Evolutionary conservation across 2,888 invertebrate genomes (phyloP).

Genomic region (Leptinotarsa peninsularis): DNA sequence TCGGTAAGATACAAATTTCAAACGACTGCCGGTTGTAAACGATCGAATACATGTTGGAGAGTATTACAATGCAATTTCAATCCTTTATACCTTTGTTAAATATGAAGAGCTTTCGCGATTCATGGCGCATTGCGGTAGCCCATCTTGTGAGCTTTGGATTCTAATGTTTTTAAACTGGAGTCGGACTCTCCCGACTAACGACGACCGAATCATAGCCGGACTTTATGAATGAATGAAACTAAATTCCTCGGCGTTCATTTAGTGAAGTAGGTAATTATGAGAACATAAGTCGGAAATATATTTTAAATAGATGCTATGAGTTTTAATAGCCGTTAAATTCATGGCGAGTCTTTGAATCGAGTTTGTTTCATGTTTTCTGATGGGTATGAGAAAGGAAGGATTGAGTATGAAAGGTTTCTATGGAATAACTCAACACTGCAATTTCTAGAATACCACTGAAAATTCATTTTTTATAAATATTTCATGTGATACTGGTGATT

Average conservation of each 20-base stretch:
- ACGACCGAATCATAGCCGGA: slow-evolving; percentile 10
- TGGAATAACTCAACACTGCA: no score
- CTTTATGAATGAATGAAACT: slow-evolving; percentile 31
- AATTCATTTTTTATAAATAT: no score
- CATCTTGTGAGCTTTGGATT: slow-evolving; percentile 16
- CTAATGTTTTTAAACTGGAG: slow-evolving; percentile 21
- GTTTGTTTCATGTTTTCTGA: not conserved
- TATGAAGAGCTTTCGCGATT: slow-evolving; percentile 27
- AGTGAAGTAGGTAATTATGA: slow-evolving; percentile 31
- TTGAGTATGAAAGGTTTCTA: no score
- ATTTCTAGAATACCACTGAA: no score
- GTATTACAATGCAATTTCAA: slow-evolving; percentile 25
- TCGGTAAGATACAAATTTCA: not conserved
- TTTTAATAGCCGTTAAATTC: not conserved
- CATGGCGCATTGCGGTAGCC: slow-evolving; percentile 33
- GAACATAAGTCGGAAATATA: not conserved
- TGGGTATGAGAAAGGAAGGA: not conserved
- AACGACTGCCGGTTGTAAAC: not conserved
- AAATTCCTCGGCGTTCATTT: slow-evolving; percentile 29
- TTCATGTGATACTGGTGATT: no score
- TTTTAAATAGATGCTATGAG: slow-evolving; percentile 1
- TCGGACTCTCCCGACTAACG: not conserved
- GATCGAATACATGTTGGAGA: slow-evolving; percentile 16
- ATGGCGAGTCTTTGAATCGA: not conserved
- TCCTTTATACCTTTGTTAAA: slow-evolving; percentile 30